Base-by-base conservation (phyloP, 2,113 vertebrate genomes). In the Ptychochromis oligacanthus region DNA sequence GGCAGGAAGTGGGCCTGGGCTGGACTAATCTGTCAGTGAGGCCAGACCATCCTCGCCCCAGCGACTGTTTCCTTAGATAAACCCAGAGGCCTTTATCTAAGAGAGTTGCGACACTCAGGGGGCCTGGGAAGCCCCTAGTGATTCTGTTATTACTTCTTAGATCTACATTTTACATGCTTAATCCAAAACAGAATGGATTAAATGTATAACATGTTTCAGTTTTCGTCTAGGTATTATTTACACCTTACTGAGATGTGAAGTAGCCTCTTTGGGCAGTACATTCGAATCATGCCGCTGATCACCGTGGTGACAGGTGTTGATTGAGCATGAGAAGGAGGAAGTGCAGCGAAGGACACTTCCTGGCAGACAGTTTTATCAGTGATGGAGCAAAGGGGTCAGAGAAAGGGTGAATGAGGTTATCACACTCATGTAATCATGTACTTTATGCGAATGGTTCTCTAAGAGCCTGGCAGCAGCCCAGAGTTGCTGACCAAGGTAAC, bases 31-130 rank as follows among this genome's bases (percentile, higher is more conserved):
- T 97, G 97, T 98, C 97, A 95, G 95, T 90, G 97, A 95, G 95
- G 93, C 95, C 97, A 97, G 97, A 96, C 97, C 97, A 97, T 99
- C 97, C 96, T 97, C 90, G 94, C 93, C 96, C 97, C 94, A 87
- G 94, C 96, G 94, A 97, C 97, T 99, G 98, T 99, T 99, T 99
- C 98, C 98, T 98, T 96, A 97, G 98, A 99, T 99, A 99, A 99
- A 97, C 96, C 95, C 95, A 81, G 78, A 85, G 90, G 86, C 84
- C 93, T 93, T 95, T 93, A 94, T 94, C 94, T 92, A 54, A 87
- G 87, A 89, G 90, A 90, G 86, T 90, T 85, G 92, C 52, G 40
- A 87, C 83, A 83, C 88, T 92, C 93, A 91, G 94, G 94, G 94
- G 95, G 94, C 94, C 92, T 95, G 91, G 92, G 92, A 93, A 93